Percentiles rank a stretch among this genome's conserved stretches.
These are phyloP conservation scores for Labia minor DNA, from an alignment of 2,888 invertebrate species.

Conservation along the genomic window DNA sequence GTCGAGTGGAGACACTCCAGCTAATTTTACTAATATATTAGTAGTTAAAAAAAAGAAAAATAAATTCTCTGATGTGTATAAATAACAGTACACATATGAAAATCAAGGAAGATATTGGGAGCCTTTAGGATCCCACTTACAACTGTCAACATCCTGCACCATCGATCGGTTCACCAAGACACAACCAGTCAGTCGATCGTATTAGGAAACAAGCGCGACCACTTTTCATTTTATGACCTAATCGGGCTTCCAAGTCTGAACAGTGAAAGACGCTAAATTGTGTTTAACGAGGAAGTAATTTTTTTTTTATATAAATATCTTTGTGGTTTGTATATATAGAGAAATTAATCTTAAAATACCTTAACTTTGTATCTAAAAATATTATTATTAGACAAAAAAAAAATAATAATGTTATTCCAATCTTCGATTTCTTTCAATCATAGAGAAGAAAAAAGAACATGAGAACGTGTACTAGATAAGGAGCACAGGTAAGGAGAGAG, in stretches of 20 bases:
- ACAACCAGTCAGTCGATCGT: neutral
- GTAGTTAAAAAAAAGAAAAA: too few species aligned
- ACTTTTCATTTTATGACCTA: slow-evolving; percentile 13
- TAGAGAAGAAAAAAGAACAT: neutral
- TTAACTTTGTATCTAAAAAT: neutral
- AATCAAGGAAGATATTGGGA: neutral
- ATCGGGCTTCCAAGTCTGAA: neutral
- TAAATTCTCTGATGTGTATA: neutral
- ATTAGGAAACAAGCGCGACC: slow-evolving; percentile 1
- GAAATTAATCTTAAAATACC: slow-evolving; percentile 1
- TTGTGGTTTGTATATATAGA: neutral
- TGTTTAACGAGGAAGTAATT: neutral
- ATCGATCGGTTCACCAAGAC: neutral
- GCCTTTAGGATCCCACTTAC: neutral
- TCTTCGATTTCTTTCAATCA: neutral
- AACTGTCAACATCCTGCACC: slow-evolving; percentile 13
- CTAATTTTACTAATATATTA: too few species aligned
- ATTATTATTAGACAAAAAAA: neutral
- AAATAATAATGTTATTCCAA: too few species aligned
- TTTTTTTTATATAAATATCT: too few species aligned
- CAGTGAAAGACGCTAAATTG: neutral
- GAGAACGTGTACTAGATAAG: neutral
- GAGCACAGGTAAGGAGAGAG: too few species aligned
- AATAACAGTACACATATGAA: neutral
- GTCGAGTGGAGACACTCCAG: too few species aligned